These are phyloP conservation scores for Drosophila funebris DNA, from an alignment of 1,140 invertebrate genomes.

Conservation along the genomic window DNA sequence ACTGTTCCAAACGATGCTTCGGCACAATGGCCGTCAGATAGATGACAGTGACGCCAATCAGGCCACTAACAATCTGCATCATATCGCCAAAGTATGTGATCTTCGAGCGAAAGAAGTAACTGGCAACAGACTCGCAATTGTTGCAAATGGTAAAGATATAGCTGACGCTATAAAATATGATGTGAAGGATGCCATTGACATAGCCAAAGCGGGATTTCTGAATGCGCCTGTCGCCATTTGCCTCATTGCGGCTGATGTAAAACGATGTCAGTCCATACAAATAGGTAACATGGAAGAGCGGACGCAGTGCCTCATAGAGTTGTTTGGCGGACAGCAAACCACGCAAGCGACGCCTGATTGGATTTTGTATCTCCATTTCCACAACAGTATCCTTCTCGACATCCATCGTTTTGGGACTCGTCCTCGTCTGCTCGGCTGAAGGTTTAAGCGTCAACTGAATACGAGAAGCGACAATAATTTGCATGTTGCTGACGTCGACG, in stretches of 20 bases:
- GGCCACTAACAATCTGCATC: constrained; percentile 76
- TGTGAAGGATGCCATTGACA: constrained; percentile 64
- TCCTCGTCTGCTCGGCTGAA: constrained; percentile 52
- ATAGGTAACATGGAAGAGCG: constrained; percentile 67
- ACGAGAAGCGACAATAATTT: constrained; percentile 53
- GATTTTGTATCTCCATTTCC: constrained; percentile 31
- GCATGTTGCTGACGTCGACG: constrained; percentile 52
- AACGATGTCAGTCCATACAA: constrained; percentile 71
- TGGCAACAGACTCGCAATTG: constrained; percentile 73
- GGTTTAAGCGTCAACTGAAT: constrained; percentile 59
- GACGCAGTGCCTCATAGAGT: constrained; percentile 68
- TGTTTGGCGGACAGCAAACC: constrained; percentile 65
- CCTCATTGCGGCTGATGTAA: constrained; percentile 42
- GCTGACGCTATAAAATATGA: constrained; percentile 54
- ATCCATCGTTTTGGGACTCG: constrained; percentile 15
- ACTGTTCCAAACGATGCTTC: constrained; percentile 65
- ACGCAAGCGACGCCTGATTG: constrained; percentile 46
- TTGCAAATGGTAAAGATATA: constrained; percentile 68
- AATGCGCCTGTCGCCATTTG: constrained; percentile 39
- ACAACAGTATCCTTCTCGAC: constrained; percentile 39
- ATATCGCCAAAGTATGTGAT: constrained; percentile 77
- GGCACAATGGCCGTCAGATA: constrained; percentile 72
- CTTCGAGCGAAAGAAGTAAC: constrained; percentile 74
- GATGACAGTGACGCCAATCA: constrained; percentile 79
- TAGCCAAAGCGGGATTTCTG: constrained; percentile 68